Base-by-base conservation (phyloP, 2,888 invertebrate genomes). In the Bruchidius siliquastri region DNA sequence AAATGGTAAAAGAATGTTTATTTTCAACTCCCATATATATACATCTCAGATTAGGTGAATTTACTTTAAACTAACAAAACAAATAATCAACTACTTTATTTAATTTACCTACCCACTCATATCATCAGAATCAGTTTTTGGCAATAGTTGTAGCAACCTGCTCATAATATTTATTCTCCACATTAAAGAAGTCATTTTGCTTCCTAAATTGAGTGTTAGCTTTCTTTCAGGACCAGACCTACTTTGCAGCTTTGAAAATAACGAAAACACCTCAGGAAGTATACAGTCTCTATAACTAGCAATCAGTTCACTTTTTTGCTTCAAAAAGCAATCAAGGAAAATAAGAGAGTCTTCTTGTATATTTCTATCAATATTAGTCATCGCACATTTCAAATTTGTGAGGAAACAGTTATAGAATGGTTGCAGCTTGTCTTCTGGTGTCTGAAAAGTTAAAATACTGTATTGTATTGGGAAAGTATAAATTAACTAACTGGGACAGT, bases 271-370 rank as follows among this genome's bases (percentile, higher is more conserved):
- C 83, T 93, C 93, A 0, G 92, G 90, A 73, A 97, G 88, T 2
- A 97, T 90, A 84, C 91, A 91, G 73, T 90, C 89, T 74, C 92
- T 91, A 82, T 92, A 90, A 72, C 88, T 86, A 0, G 92, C 90
- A 0, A 96, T 88, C 70, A 94, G 88, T 6, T 85, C 83, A 0
- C 94, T 93, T 72, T 91, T 89, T 79, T 91, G 89, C 68, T 90
- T 87, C 20, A 96, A 85, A n/a, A 96, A 88, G 68, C 92, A 88
- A 82, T 96, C 96, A 21, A 97, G 87, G 77, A 96, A 90, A 0
- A 91, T 83, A 0, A 97, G 87, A 0, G 96, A 94, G 85, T 96
- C 96, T 83, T 95, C 93, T 83, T 96, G 94, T 76, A 97, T 92
- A 71, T 90, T 88, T 18, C 89, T 90, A 83, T 94, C 91, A 75